phyloP scores from a whole-genome alignment of 1,140 invertebrate genomes.

The Caenorhabditis remanei region DNA sequence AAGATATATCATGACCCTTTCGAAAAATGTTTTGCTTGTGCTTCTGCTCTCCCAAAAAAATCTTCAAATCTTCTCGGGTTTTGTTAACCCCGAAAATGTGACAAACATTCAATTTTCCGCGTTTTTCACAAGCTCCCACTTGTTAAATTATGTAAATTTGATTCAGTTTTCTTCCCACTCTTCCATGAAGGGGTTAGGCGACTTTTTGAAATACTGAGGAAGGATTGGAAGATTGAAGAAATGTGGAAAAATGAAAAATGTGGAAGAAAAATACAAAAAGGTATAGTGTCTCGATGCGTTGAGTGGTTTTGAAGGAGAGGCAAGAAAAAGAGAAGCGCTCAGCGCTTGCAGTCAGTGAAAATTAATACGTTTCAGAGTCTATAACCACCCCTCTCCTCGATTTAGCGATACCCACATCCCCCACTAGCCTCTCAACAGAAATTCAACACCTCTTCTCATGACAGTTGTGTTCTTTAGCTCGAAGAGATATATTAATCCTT shows the following conservation, averaged over 20 bases:
- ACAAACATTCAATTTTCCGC: slow-evolving; percentile 13
- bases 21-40: neutral
- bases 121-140: neutral
- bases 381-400: neutral
- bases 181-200: neutral
- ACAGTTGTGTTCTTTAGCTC: slow-evolving; percentile 35
- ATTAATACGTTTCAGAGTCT: slow-evolving; percentile 47
- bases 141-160: slow-evolving; percentile 44
- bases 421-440: neutral
- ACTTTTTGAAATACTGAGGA: neutral
- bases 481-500: slow-evolving; percentile 38
- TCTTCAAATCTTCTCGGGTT: neutral
- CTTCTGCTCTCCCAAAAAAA: neutral
- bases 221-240: neutral
- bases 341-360: neutral
- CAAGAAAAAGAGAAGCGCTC: neutral
- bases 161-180: neutral
- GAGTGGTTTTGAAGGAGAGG: neutral
- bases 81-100: neutral
- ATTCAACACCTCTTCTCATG: slow-evolving; percentile 43
- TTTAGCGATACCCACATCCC: slow-evolving; percentile 24
- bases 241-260: neutral
- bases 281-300: neutral
- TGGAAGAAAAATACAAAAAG: neutral
- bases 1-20: slow-evolving; percentile 52